A percentile compares a stretch with the other conserved stretches of the same genome.
Conservation (phyloP, 2,888 invertebrate genomes). For the Anthophora plumipes region DNA sequence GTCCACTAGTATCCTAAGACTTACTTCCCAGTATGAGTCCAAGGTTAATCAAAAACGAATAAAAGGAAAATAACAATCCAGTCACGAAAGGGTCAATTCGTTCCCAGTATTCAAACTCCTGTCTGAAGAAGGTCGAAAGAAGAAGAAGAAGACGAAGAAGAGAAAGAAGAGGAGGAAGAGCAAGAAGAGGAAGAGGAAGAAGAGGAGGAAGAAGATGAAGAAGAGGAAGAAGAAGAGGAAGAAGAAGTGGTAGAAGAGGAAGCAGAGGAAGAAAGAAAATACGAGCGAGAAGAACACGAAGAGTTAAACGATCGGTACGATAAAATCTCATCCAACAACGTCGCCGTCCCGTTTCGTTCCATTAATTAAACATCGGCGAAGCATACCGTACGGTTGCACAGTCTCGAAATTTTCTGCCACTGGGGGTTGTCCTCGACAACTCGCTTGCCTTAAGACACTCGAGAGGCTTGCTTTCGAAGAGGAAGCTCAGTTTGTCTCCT, state of each 20-base stretch:
- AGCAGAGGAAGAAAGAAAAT: neutral
- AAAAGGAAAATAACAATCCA: neutral
- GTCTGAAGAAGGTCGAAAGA: too few species aligned
- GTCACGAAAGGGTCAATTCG: too few species aligned
- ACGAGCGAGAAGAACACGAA: neutral
- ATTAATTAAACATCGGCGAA: conserved; percentile 26
- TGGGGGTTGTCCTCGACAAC: conserved; percentile 15
- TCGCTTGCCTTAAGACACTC: conserved; percentile 21
- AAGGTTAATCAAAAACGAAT: too few species aligned
- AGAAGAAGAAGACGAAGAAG: too few species aligned
- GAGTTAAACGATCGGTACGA: neutral
- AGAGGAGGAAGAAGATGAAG: conserved; percentile 5
- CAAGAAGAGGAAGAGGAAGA: neutral
- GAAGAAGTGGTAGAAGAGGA: too few species aligned
- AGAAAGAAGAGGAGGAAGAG: too few species aligned
- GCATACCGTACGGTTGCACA: neutral
- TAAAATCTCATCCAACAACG: neutral
- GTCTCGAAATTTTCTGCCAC: conserved; percentile 26
- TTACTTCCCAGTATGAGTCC: too few species aligned
- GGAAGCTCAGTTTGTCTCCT: conserved; percentile 2
- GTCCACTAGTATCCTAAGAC: too few species aligned
- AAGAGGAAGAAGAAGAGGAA: too few species aligned
- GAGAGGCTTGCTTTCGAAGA: conserved; percentile 2
- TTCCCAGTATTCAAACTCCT: too few species aligned
- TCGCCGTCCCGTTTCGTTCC: neutral